phyloP scores from a whole-genome alignment of 1,140 invertebrate species.

The Diachasma alloeum region DNA sequence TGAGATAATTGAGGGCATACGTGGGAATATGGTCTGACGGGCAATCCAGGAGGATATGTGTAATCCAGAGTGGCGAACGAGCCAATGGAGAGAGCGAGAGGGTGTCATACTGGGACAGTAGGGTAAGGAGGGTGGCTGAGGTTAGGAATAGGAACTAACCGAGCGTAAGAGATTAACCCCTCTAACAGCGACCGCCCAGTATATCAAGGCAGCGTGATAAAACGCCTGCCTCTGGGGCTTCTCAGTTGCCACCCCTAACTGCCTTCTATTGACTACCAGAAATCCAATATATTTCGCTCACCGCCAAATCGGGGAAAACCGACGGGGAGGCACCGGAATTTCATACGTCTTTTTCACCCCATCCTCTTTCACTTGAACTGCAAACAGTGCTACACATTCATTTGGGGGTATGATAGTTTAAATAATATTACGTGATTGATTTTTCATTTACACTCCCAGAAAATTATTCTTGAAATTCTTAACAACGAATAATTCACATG shows the following conservation, averaged over 20 bases:
- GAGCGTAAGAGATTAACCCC: constrained; percentile 67
- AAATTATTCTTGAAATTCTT: too few relatives aligned
- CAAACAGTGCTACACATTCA: too few relatives aligned
- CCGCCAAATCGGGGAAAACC: constrained; percentile 54
- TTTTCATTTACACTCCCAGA: too few relatives aligned
- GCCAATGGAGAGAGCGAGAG: neutral
- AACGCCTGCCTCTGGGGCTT: constrained; percentile 56
- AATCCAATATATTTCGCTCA: constrained; percentile 64
- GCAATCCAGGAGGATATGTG: constrained; percentile 5
- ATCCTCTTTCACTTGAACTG: too few relatives aligned
- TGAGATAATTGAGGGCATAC: constrained; percentile 13
- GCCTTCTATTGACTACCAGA: constrained; percentile 64
- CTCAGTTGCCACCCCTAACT: constrained; percentile 63
- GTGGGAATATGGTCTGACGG: neutral
- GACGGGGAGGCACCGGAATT: constrained; percentile 63
- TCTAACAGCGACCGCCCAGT: constrained; percentile 63
- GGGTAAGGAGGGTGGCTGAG: constrained; percentile 40
- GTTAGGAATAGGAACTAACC: constrained; percentile 65
- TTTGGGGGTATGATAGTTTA: too few relatives aligned
- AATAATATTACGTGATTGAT: too few relatives aligned
- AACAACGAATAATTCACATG: too few relatives aligned
- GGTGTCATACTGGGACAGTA: constrained; percentile 40
- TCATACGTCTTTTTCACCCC: constrained; percentile 63
- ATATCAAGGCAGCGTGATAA: constrained; percentile 65
- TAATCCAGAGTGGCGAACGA: constrained; percentile 6